phyloP scores from a whole-genome alignment of 1,140 invertebrate species.

The Bombus consobrinus region DNA sequence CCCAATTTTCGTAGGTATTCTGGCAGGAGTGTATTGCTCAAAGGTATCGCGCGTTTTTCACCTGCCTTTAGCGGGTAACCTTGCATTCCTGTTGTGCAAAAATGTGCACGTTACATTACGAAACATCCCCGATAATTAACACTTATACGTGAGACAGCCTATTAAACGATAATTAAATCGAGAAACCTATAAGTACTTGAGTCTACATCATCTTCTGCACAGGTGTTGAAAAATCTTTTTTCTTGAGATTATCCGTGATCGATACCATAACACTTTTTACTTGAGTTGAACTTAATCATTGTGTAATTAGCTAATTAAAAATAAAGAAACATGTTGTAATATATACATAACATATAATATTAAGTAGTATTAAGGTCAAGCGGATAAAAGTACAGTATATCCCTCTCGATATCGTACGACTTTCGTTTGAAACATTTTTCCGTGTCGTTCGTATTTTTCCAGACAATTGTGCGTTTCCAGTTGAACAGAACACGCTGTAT shows the following conservation, averaged over 20 bases:
- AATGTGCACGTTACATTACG: neutral
- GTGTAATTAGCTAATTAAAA: neutral
- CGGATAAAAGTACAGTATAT: no score
- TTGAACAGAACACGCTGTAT: no score
- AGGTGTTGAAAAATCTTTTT: neutral
- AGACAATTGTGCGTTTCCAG: no score
- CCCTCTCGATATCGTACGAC: no score
- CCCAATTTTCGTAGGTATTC: conserved; percentile 80
- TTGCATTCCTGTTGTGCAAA: conserved; percentile 84
- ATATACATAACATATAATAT: no score
- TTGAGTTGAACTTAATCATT: no score
- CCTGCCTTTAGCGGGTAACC: conserved; percentile 84
- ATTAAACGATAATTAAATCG: neutral
- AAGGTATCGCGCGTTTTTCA: conserved; percentile 84
- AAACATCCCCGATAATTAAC: neutral
- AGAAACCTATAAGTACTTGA: neutral
- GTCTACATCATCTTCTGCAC: neutral
- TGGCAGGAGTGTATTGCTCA: conserved; percentile 84
- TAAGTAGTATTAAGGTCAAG: no score
- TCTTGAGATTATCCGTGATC: neutral
- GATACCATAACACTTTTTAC: neutral
- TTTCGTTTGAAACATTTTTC: no score
- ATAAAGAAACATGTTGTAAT: no score
- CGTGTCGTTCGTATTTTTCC: no score
- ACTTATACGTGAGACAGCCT: neutral